These are phyloP conservation scores for Olivierus martensii DNA, from an alignment of 1,140 invertebrate species.

Conservation along the genomic window DNA sequence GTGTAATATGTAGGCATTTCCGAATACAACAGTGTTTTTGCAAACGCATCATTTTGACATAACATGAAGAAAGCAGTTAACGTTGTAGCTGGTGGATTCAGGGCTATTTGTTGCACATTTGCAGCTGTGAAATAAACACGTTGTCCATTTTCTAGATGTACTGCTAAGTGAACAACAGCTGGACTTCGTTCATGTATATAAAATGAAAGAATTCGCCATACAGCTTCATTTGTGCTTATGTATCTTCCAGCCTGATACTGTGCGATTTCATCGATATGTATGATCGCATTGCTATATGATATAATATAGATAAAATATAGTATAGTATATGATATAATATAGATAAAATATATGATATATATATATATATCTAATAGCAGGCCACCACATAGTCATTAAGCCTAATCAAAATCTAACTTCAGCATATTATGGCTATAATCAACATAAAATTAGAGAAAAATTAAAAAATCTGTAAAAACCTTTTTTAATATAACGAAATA, in stretches of 20 bases:
- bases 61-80: constrained; percentile 17
- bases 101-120: neutral
- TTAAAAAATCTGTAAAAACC: too few relatives aligned
- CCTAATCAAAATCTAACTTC: too few relatives aligned
- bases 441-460: too few relatives aligned
- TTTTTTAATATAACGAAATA: too few relatives aligned
- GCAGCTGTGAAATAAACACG: constrained; percentile 20
- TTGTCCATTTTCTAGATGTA: constrained; percentile 36
- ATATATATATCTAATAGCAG: too few relatives aligned
- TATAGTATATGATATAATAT: too few relatives aligned
- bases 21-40: constrained; percentile 2
- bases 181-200: constrained; percentile 30
- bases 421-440: too few relatives aligned
- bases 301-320: too few relatives aligned
- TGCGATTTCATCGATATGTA: too few relatives aligned
- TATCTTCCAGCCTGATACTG: constrained; percentile 16
- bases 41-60: constrained; percentile 13
- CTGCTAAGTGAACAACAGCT: constrained; percentile 29
- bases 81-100: constrained; percentile 8
- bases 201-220: constrained; percentile 21
- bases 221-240: constrained; percentile 20
- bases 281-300: too few relatives aligned
- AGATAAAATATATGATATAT: too few relatives aligned
- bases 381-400: too few relatives aligned
- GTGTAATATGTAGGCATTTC: constrained; percentile 3